Base-by-base conservation (phyloP, 2,797 vertebrate genomes). In the Rhodeus uyekii region DNA sequence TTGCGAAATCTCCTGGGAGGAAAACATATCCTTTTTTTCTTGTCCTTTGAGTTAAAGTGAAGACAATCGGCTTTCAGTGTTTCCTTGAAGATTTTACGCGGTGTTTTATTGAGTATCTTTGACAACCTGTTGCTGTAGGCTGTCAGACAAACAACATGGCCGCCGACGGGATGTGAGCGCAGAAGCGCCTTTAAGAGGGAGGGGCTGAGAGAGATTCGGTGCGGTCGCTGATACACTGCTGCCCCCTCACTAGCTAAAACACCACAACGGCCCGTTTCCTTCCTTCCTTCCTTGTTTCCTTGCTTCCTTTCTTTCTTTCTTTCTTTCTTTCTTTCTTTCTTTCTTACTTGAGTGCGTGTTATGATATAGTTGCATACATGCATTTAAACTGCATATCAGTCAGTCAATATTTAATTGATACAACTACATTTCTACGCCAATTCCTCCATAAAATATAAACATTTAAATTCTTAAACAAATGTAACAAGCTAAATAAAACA, bases 131-230 rank as follows among this genome's bases (percentile, higher is more conserved):
- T 87, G 87, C 84, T 46, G 68, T 19, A 72, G 18, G 77, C 87
- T 87, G 86, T 88, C 87, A 88, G 48, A 81, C 50, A 85, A 73
- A 87, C 87, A 88, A 88, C 80, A 88, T 88, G 87, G 87, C 87
- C 55, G 87, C 78, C 85, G 27, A 77, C 50, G 80, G 24, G 74
- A 36, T 58, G 63, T 29, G 69, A 42, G 29, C 63, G 12, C 73
- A 80, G 48, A 48, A 29, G 76, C 71, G 60, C 65, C 27, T 82
- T 76, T 80, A 64, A 82, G 77, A 68, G 76, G 82, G 82, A 55
- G 82, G 76, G 71, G 76, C 68, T 22, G 68, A 32, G 69, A 4
- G 79, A 3, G 36, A 24, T 71, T 80, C 50, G 36, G 18, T 46
- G 74, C 65, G 13, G 64, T 18, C 16, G 5, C 36, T 50, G 36